A percentile compares a stretch with the other conserved stretches of the same genome.
Evolutionary conservation across 2,797 vertebrate genomes (phyloP).

Genomic region (Mormyrops attenuatus): DNA sequence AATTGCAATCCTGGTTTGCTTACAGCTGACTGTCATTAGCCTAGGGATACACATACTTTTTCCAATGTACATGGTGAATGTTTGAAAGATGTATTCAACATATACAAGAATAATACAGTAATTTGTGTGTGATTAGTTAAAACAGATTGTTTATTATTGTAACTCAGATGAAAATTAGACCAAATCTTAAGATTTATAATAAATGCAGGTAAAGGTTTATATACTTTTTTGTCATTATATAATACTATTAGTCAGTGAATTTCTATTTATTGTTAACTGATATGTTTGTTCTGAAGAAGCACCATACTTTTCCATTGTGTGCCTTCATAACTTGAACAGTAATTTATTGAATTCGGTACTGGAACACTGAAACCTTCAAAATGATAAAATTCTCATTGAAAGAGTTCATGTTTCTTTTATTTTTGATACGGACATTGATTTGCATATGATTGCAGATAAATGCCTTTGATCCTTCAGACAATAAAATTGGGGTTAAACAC

Average conservation of each 20-base stretch:
- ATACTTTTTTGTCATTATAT: background rate
- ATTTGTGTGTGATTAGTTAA: background rate
- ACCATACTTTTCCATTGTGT: background rate
- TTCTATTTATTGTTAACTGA: background rate
- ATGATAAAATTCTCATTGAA: background rate
- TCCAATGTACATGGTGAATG: background rate
- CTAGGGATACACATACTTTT: background rate
- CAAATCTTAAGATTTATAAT: background rate
- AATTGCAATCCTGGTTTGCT: background rate
- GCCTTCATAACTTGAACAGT: background rate
- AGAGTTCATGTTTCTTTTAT: background rate
- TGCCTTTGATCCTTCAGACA: background rate
- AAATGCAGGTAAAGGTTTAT: background rate
- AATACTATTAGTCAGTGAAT: background rate
- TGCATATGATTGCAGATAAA: background rate
- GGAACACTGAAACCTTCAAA: background rate
- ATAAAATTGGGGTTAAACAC: constrained; percentile 2
- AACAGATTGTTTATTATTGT: background rate
- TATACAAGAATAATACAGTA: background rate
- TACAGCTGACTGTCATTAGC: background rate
- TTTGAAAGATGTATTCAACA: background rate
- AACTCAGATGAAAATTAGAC: background rate
- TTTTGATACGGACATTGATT: background rate
- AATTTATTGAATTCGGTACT: background rate
- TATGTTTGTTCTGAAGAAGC: background rate